Evolutionary conservation across 2,113 vertebrate species (phyloP), one percentile per base, ranked within the genome.

Genomic region (Murina feae): DNA sequence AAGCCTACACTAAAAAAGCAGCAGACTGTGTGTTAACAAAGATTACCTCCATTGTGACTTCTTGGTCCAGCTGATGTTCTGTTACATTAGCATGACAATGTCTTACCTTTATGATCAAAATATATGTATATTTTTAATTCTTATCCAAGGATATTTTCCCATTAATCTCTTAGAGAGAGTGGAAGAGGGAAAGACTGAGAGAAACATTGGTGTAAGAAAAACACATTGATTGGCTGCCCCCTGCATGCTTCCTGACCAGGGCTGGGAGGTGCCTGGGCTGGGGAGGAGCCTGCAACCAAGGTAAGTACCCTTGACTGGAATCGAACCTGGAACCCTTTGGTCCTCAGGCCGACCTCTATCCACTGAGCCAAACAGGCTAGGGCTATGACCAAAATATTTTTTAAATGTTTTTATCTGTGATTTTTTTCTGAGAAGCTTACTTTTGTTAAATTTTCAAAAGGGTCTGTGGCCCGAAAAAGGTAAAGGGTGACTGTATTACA

Each of bases 401-500:
- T 0, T 21, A 63, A 83, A 72, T 68, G 37, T 82, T 89, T 86
- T 30, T 82, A 30, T 60, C 6, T 89, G 7, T 44, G 9, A 75
- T 1, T 44, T n/a, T 58, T 79, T 75, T 28, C 60, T 75, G 44
- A 92, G 55, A 60, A 88, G 66, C 11, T 79, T 53, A 7, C 30
- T 91, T 93, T 69, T 25, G 75, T 65, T 89, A 89, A 49, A 89
- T 74, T 86, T 82, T 85, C 75, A 75, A 90, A 86, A 55, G 51
- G 16, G 23, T 86, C 28, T 84, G 11, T 84, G 65, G 82, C 58
- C 25, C 51, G 83, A 82, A 63, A 78, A 89, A 47, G 6, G 53
- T 49, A 21, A 90, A 91, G 23, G 7, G n/a, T 37, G 49, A 28
- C 51, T 72, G 39, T 55, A 42, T 23, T 44, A 82, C 9, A 74